A percentile compares a stretch with the other conserved stretches of the same genome.
These are phyloP conservation scores for Meta bourneti DNA, from an alignment of 2,888 invertebrate genomes.

Conservation along the genomic window DNA sequence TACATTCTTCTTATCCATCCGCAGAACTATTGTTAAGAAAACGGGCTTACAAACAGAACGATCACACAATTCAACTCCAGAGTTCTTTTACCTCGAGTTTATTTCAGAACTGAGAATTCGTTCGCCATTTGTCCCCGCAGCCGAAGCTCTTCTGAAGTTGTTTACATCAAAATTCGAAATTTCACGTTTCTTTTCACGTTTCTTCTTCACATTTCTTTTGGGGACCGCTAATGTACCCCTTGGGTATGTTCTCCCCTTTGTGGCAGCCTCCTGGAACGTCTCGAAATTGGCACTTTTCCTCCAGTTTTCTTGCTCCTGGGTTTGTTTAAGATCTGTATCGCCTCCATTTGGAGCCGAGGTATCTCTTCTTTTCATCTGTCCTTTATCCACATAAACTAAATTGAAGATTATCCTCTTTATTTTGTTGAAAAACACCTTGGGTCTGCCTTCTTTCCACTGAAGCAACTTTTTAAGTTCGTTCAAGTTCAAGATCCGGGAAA, in stretches of 20 bases:
- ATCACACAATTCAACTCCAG: constrained; percentile 27
- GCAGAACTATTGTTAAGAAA: constrained; percentile 30
- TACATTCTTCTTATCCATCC: background rate
- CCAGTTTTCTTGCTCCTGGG: background rate
- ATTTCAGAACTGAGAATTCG: constrained; percentile 24
- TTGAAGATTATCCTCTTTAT: too few species aligned
- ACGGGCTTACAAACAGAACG: constrained; percentile 41
- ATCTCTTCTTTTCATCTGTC: too few species aligned
- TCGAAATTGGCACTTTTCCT: too few species aligned
- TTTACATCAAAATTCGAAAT: constrained; percentile 37
- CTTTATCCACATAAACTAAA: too few species aligned
- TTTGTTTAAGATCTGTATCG: background rate
- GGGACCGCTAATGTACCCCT: background rate
- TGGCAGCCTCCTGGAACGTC: too few species aligned
- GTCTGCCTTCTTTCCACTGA: too few species aligned
- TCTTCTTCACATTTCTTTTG: background rate
- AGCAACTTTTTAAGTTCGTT: too few species aligned
- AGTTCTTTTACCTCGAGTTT: constrained; percentile 53
- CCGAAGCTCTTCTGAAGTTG: constrained; percentile 12
- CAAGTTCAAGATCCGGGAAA: too few species aligned
- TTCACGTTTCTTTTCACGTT: constrained; percentile 10
- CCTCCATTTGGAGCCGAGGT: too few species aligned
- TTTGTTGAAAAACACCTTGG: too few species aligned
- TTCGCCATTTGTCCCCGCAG: constrained; percentile 4
- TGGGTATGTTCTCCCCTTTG: too few species aligned